A percentile compares a stretch with the other conserved stretches of the same genome.
Evolutionary conservation across 2,113 vertebrate species (phyloP).

Genomic region (Sialia sialis): DNA sequence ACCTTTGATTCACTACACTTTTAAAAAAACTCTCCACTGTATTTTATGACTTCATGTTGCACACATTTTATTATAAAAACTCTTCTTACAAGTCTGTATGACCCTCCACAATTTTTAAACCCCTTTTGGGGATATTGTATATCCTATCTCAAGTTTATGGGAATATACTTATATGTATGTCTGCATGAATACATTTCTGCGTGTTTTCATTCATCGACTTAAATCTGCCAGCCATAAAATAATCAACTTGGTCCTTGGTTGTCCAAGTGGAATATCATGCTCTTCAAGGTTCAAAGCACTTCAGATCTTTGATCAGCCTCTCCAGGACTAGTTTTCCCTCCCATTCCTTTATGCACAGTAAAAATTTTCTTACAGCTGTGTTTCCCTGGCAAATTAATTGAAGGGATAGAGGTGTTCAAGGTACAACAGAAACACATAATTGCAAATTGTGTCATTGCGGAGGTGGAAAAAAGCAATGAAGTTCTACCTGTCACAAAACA

Average conservation of each 20-base stretch:
- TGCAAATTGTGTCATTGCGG: neutral
- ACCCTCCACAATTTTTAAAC: neutral
- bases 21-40: neutral
- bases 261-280: neutral
- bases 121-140: neutral
- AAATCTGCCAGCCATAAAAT: neutral
- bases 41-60: neutral
- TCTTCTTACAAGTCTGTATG: neutral
- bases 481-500: neutral
- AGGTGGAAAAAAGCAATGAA: neutral
- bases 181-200: neutral
- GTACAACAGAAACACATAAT: neutral
- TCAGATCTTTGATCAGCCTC: neutral
- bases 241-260: neutral
- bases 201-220: neutral
- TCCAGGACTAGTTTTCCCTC: neutral
- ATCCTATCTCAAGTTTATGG: neutral
- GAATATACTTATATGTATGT: fast-evolving
- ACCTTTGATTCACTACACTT: neutral
- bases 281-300: neutral
- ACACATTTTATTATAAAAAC: neutral
- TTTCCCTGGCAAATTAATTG: neutral
- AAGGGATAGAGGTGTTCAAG: neutral
- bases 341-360: neutral
- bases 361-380: neutral